A percentile compares a stretch with the other conserved stretches of the same genome.
Conservation (phyloP, 1,140 invertebrate species). For the Phymastichus coffea region DNA sequence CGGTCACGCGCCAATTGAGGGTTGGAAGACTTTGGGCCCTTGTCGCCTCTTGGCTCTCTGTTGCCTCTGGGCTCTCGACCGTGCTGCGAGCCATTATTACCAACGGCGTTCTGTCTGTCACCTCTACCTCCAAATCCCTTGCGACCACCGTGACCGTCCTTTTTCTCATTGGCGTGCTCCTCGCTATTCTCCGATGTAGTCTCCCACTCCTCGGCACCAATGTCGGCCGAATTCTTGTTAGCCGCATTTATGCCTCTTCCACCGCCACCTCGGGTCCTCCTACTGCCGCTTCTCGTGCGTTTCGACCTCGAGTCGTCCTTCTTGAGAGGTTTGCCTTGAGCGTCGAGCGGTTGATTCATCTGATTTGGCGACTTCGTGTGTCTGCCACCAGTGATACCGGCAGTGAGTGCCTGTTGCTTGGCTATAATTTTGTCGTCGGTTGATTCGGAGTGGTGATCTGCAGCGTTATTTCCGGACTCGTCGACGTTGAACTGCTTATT, state of each 20-base stretch:
- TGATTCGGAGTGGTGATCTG: constrained; percentile 52
- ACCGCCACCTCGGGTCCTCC: constrained; percentile 32
- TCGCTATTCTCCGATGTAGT: constrained; percentile 71
- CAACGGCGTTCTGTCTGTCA: constrained; percentile 19
- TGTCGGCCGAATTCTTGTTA: constrained; percentile 45
- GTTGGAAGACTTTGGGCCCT: constrained; percentile 42
- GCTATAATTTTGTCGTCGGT: constrained; percentile 68
- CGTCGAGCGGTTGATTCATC: constrained; percentile 14
- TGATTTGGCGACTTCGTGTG: constrained; percentile 47
- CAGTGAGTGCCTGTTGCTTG: constrained; percentile 67
- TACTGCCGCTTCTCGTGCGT: constrained; percentile 47
- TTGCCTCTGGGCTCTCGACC: constrained; percentile 8
- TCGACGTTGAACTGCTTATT: constrained; percentile 40
- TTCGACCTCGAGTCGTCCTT: constrained; percentile 49
- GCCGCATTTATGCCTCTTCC: constrained; percentile 21
- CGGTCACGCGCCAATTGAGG: constrained; percentile 34
- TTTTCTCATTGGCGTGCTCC: constrained; percentile 51
- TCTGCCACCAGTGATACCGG: constrained; percentile 64
- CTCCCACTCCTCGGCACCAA: constrained; percentile 68
- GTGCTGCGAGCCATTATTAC: constrained; percentile 32
- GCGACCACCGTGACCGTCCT: constrained; percentile 47
- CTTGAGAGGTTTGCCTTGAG: constrained; percentile 27
- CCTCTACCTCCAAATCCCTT: constrained; percentile 38
- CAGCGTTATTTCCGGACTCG: constrained; percentile 34
- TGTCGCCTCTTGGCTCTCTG: constrained; percentile 31